phyloP scores from a whole-genome alignment of 1,140 invertebrate species.

The Drosophila santomea region DNA sequence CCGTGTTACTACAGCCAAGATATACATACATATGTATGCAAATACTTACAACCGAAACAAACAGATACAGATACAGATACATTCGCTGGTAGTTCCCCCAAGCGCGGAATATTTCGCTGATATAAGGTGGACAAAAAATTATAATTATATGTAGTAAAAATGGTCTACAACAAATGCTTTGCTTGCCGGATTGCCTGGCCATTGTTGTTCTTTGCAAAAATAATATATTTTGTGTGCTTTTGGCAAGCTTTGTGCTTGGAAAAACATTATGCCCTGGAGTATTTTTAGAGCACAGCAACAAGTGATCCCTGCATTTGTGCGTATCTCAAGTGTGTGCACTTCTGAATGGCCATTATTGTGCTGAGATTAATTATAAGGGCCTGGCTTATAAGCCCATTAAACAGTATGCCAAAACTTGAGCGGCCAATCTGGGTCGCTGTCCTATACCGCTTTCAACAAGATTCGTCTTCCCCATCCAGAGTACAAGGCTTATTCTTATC shows the following conservation, averaged over 20 bases:
- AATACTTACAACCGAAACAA: constrained; percentile 11
- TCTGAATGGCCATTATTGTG: constrained; percentile 17
- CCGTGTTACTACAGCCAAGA: constrained; percentile 28
- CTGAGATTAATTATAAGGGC: constrained; percentile 26
- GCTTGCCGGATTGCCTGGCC: constrained; percentile 11
- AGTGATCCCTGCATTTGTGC: constrained; percentile 5
- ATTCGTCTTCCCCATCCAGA: constrained; percentile 23
- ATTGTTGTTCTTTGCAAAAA: constrained; percentile 41
- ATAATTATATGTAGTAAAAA: constrained; percentile 34
- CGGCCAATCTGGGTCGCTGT: constrained; percentile 21
- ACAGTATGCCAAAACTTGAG: constrained; percentile 23
- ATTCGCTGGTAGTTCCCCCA: constrained; percentile 10
- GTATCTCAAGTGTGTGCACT: constrained; percentile 6
- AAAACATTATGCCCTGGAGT: constrained; percentile 15
- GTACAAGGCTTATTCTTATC: constrained; percentile 37
- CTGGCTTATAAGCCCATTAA: constrained; percentile 30
- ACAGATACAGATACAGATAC: neutral
- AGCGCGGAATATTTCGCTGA: neutral
- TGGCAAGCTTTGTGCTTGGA: constrained; percentile 38
- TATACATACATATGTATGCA: constrained; percentile 7
- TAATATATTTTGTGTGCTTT: constrained; percentile 31
- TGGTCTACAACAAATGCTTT: constrained; percentile 17
- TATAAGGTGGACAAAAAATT: neutral
- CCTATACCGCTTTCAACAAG: constrained; percentile 39
- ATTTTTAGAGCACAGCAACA: constrained; percentile 20